Conservation (phyloP, 2,888 invertebrate genomes). For the Augiades crinisus region DNA sequence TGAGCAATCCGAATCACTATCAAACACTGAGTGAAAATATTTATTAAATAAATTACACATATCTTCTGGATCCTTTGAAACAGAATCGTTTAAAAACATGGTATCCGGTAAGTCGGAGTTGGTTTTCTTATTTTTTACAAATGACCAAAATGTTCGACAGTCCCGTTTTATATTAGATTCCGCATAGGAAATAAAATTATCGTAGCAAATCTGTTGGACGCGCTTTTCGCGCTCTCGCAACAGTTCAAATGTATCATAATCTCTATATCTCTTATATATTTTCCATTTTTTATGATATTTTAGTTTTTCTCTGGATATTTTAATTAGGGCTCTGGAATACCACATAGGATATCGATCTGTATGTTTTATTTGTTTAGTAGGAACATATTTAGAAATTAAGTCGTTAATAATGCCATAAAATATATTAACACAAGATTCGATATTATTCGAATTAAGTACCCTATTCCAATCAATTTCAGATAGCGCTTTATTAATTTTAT, state of each 20-base stretch:
- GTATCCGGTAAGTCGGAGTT: background rate
- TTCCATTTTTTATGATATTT: conserved; percentile 1
- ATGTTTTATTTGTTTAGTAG: background rate
- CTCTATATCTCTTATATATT: background rate
- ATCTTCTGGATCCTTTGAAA: background rate
- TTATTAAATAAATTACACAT: background rate
- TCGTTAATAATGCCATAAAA: background rate
- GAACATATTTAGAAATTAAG: background rate
- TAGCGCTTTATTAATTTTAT: background rate
- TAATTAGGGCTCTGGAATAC: background rate
- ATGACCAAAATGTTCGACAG: background rate
- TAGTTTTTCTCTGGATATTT: background rate
- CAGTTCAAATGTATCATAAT: background rate
- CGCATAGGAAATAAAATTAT: background rate
- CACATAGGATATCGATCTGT: background rate
- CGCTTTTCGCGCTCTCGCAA: background rate
- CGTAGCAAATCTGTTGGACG: background rate
- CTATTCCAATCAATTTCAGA: background rate
- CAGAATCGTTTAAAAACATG: background rate
- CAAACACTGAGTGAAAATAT: background rate
- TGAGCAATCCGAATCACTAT: background rate
- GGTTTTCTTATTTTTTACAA: background rate
- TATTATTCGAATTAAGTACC: background rate
- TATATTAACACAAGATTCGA: background rate
- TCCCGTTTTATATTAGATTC: background rate